phyloP scores from a whole-genome alignment of 2,888 invertebrate species.

The Lycaena phlaeas region DNA sequence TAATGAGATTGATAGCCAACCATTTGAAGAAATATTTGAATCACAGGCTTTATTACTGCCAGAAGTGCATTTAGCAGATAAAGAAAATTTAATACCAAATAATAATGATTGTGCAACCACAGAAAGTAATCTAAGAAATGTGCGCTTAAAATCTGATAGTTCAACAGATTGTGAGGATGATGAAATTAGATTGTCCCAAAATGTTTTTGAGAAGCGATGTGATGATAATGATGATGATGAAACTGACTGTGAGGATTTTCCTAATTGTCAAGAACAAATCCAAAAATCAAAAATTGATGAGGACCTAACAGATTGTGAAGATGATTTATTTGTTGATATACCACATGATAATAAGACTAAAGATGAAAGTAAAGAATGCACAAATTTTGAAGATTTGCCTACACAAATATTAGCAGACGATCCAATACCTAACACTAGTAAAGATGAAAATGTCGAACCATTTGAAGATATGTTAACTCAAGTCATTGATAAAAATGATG shows the following conservation, averaged over 20 bases:
- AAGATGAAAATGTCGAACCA: slow-evolving; percentile 7
- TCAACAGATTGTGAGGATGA: slow-evolving; percentile 43
- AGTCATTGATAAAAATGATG: slow-evolving; percentile 11
- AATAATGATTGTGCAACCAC: slow-evolving; percentile 15
- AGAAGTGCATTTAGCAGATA: slow-evolving; percentile 19
- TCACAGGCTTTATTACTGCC: slow-evolving; percentile 44
- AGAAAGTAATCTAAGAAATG: slow-evolving; percentile 18
- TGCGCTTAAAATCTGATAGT: slow-evolving; percentile 27
- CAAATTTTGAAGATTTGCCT: slow-evolving; percentile 22
- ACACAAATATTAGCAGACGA: slow-evolving; percentile 25
- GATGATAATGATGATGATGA: slow-evolving; percentile 28
- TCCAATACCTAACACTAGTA: not conserved
- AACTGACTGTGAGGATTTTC: slow-evolving; percentile 36
- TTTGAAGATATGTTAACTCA: slow-evolving; percentile 33
- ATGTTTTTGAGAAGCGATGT: slow-evolving; percentile 21
- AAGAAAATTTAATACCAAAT: not conserved
- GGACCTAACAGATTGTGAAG: slow-evolving; percentile 39
- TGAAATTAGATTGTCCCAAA: slow-evolving; percentile 32
- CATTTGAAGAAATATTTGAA: slow-evolving; percentile 32
- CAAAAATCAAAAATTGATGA: slow-evolving; percentile 21
- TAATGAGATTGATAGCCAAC: slow-evolving; percentile 39
- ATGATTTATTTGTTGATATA: slow-evolving; percentile 15
- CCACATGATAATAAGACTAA: slow-evolving; percentile 1
- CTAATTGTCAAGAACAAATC: not conserved
- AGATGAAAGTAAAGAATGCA: slow-evolving; percentile 10